These are phyloP conservation scores for Alethe castanea DNA, from an alignment of 2,113 vertebrate species.

Conservation along the genomic window DNA sequence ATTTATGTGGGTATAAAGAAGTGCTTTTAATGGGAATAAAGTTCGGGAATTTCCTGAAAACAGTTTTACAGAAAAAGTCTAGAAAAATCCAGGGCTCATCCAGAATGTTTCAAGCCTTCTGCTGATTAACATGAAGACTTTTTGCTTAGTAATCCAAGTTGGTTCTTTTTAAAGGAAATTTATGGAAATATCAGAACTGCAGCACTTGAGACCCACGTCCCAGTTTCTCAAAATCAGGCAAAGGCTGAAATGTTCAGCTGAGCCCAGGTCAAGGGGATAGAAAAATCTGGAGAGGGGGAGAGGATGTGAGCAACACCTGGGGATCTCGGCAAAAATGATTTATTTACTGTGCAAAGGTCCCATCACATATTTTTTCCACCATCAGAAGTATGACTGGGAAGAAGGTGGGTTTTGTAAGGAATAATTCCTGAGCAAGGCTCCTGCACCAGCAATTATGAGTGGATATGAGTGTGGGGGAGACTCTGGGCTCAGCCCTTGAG, in stretches of 20 bases:
- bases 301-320: background rate
- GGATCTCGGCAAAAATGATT: background rate
- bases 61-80: background rate
- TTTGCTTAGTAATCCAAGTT: background rate
- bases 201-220: rapidly evolving
- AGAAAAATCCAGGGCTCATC: background rate
- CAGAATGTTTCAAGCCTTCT: background rate
- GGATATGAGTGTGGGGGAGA: background rate
- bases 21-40: background rate
- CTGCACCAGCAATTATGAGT: background rate
- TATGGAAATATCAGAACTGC: background rate
- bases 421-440: background rate
- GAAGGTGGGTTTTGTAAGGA: background rate
- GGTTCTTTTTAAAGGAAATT: background rate
- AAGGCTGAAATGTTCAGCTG: background rate
- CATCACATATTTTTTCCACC: background rate
- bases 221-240: background rate
- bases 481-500: background rate
- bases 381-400: background rate
- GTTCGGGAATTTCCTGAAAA: background rate
- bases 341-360: background rate
- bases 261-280: rapidly evolving
- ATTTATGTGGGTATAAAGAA: background rate
- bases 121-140: background rate
- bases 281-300: background rate